Base-by-base conservation (phyloP, 2,888 invertebrate genomes). In the Campoplex capitator region DNA sequence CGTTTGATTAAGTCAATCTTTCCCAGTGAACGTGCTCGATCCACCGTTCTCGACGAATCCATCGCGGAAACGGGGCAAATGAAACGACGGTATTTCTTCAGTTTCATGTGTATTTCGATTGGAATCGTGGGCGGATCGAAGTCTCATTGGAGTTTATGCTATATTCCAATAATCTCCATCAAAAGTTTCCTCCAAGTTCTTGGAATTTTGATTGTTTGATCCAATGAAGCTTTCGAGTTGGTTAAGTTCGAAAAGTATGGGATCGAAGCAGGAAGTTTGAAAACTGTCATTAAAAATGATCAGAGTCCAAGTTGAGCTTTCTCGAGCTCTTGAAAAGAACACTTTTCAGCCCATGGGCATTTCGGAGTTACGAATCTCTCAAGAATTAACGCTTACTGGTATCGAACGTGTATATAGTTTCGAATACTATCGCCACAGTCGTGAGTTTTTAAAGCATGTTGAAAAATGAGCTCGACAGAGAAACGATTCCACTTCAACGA, bases 1-100 rank as follows among this genome's bases (percentile, higher is more conserved):
- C 71, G 80, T 70, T 80, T 73, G 62, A 80, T 80, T 35, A 48
- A 73, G 38, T 35, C 80, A 45, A 71, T 65, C 67, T 67, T 54
- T 35, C 8, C 18, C 18, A 16, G 18, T 9, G 67, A 77, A 51
- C 45, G 45, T 67, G 67, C 48, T 58, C 75, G 75, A 75, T 32
- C 45, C n/a, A 71, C 48, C 35, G 51, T 35, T 73, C 62, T 45
- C 70, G 28, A n/a, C 7, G 45, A 73, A 45, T 70, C 13, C 65
- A 35, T 65, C n/a, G 35, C 32, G 35, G 28, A 28, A 65, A 51
- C 51, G 6, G 51, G 51, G 51, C 51, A 62, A 62, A 16, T 62
- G 62, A 28, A 62, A 62, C 6, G 58, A 28, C 58, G 58, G 13
- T 23, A 58, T 28, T 62, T 28, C 11, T 62, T 62, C 32, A 56